Evolutionary conservation across 1,140 invertebrate genomes (phyloP).

Genomic region (Wiebesia pumilae): DNA sequence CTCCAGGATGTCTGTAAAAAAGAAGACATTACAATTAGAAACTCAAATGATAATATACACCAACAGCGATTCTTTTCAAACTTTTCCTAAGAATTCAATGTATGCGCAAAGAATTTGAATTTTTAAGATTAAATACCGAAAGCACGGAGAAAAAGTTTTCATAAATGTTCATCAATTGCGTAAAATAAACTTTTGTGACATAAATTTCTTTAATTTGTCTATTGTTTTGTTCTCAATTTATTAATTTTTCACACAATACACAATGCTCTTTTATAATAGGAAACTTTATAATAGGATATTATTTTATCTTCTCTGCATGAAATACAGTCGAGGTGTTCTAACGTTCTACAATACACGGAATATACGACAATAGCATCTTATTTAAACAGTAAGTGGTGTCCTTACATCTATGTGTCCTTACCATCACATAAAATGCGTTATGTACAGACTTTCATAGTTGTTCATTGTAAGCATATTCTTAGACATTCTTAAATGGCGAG

Average conservation of each 20-base stretch:
- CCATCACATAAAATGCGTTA: neutral
- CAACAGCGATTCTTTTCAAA: neutral
- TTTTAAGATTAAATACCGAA: neutral
- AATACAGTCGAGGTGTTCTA: neutral
- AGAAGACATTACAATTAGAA: neutral
- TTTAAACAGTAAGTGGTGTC: neutral
- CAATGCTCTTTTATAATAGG: neutral
- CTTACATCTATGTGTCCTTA: neutral
- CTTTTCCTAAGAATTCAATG: conserved; percentile 43
- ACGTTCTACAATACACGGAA: neutral
- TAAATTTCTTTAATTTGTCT: too few species aligned
- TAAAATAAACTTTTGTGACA: too few species aligned
- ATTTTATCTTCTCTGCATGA: neutral
- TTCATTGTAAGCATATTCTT: conserved; percentile 33
- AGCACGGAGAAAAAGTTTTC: too few species aligned
- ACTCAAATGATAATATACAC: conserved; percentile 14
- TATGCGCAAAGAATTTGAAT: neutral
- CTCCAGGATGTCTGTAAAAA: neutral
- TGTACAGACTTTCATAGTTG: conserved; percentile 21
- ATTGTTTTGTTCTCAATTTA: too few species aligned
- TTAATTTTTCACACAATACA: neutral
- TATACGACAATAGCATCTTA: neutral
- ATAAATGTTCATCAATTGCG: too few species aligned
- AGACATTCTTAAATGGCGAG: neutral
- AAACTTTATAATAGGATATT: neutral